Base-by-base conservation (phyloP, 2,113 vertebrate genomes). In the Motacilla alba region DNA sequence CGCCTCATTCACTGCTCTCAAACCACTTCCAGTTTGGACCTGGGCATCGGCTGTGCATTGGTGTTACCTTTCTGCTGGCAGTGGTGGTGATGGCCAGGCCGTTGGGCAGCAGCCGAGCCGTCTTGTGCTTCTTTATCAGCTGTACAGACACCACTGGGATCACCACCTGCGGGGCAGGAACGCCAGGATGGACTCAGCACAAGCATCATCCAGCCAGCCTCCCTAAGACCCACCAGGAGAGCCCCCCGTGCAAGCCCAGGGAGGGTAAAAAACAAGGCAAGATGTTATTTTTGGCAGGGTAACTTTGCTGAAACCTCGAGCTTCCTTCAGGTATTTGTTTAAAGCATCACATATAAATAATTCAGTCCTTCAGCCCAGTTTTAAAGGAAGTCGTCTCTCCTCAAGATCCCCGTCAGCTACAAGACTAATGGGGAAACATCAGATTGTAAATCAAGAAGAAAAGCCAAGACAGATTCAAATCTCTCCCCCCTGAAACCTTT, bases 71-170 rank as follows among this genome's bases (percentile, higher is more conserved):
- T 93, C 99, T 98, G 95, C 98, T 98, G 52, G 98, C 98, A 7
- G 96, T 99, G 77, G 99, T 99, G 95, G 99, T 99, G 97, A 99
- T 99, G 68, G 98, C 99, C 96, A 99, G 96, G 80, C 99, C 99
- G 0, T 99, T 99, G 74, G 99, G 99, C 72, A 99, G 98, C 47
- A 99, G 98, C 53, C 99, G 98, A 2, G 99, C 99, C 0, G 99
- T 99, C 97, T 99, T 99, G 97, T 99, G 99, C 96, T 99, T 99
- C 95, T 99, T 99, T 73, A 99, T 98, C 96, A 99, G 97, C 74
- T 99, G 98, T 17, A 99, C 99, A 0, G 99, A 99, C 18, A 98
- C 97, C 21, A 99, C 98, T 0, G 99, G 99, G 93, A 99, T 99
- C 35, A 98, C 98, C 67, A 99, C 99, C 99, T 99, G 59, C 20